Conservation (phyloP, 2,888 invertebrate genomes). For the Brenthis ino region DNA sequence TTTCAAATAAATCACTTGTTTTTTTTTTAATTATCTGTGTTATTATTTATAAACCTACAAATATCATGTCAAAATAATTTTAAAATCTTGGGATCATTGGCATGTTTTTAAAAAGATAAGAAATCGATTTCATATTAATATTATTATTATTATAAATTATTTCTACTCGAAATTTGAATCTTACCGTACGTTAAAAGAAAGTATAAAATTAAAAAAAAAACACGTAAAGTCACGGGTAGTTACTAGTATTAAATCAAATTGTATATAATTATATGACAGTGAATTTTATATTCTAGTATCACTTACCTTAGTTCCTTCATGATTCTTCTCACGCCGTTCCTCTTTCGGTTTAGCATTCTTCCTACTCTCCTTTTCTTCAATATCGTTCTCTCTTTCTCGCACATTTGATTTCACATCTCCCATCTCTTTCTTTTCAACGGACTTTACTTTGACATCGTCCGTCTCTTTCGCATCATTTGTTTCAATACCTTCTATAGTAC, state of each 20-base stretch:
- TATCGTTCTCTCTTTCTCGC: conserved; percentile 1
- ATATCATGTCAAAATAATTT: too few relatives aligned
- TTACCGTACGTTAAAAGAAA: too few relatives aligned
- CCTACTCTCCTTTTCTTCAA: not conserved
- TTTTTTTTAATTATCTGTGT: conserved; percentile 39
- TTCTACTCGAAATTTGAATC: too few relatives aligned
- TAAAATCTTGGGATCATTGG: not conserved
- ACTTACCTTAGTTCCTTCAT: conserved; percentile 5
- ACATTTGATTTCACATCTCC: not conserved
- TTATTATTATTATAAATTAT: too few relatives aligned
- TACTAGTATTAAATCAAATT: too few relatives aligned
- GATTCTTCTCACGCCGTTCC: not conserved
- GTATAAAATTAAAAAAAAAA: too few relatives aligned
- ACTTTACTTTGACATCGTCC: not conserved
- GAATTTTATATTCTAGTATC: too few relatives aligned
- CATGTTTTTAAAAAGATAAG: too few relatives aligned
- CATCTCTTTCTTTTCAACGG: not conserved
- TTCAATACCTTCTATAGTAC: not conserved
- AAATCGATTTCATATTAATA: too few relatives aligned
- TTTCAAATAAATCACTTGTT: conserved; percentile 64
- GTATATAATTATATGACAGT: too few relatives aligned
- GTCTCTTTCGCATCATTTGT: not conserved
- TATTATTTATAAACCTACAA: conserved; percentile 8
- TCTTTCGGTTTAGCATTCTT: not conserved
- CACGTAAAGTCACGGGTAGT: too few relatives aligned